These are phyloP conservation scores for Meleagris gallopavo DNA, from an alignment of 2,113 vertebrate species.

Conservation along the genomic window DNA sequence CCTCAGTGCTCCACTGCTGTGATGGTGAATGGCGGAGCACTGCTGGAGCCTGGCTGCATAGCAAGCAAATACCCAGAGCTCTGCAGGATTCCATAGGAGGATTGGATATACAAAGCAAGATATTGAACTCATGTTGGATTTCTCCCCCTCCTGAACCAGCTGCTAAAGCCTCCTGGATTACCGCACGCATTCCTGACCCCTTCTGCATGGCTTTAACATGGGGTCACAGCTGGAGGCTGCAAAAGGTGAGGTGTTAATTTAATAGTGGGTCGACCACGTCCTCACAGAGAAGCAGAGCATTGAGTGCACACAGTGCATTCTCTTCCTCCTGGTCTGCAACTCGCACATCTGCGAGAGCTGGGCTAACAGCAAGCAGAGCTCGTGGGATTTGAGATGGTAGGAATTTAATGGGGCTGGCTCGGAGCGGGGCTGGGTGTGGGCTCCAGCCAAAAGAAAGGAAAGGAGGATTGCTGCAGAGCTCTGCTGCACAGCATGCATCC, in stretches of 20 bases:
- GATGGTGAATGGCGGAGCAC: rapidly evolving
- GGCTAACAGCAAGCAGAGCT: not conserved
- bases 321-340: not conserved
- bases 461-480: not conserved
- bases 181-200: not conserved
- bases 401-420: not conserved
- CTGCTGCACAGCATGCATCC: not conserved
- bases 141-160: not conserved
- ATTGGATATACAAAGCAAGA: not conserved
- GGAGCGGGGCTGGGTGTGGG: not conserved
- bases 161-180: not conserved
- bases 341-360: not conserved
- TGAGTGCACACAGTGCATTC: not conserved
- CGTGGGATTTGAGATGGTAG: not conserved
- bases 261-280: not conserved
- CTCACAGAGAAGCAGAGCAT: rapidly evolving
- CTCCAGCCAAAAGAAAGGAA: not conserved
- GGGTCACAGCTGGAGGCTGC: not conserved
- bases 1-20: not conserved
- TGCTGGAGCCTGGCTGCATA: not conserved
- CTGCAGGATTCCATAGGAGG: not conserved
- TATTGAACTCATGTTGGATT: not conserved
- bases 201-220: not conserved
- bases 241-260: not conserved
- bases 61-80: not conserved